Conservation (phyloP, 2,113 vertebrate genomes). For the Orientallactaga bullata region DNA sequence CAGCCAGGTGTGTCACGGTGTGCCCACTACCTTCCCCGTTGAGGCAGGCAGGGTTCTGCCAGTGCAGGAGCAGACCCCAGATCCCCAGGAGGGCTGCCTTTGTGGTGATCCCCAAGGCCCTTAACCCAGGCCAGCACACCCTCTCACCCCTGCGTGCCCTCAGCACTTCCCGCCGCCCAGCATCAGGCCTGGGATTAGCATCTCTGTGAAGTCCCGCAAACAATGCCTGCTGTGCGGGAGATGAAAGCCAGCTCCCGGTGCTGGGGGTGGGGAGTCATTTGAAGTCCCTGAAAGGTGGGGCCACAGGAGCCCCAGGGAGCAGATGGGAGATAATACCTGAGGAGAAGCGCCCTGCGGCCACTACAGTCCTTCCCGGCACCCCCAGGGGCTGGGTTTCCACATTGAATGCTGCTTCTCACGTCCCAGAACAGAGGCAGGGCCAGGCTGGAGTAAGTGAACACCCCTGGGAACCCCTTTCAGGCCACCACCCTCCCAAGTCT, state of each 20-base stretch:
- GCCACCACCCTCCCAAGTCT: not conserved
- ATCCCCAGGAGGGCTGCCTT: not conserved
- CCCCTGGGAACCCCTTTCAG: not conserved
- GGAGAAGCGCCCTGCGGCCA: not conserved
- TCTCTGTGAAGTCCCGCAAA: constrained; percentile 81
- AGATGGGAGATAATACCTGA: constrained; percentile 31
- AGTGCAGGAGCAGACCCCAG: rapidly evolving
- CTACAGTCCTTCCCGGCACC: not conserved
- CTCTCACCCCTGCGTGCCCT: constrained; percentile 51
- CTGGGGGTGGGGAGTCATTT: constrained; percentile 42
- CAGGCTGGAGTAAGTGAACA: not conserved
- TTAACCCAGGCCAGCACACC: not conserved
- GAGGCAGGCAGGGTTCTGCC: not conserved
- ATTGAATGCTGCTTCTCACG: rapidly evolving
- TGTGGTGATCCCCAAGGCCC: not conserved
- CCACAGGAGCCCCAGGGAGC: not conserved
- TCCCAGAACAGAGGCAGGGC: not conserved
- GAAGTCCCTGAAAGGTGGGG: constrained; percentile 73
- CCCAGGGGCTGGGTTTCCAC: not conserved
- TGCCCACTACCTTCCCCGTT: not conserved
- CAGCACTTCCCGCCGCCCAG: not conserved
- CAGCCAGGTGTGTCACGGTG: not conserved
- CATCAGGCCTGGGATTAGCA: constrained; percentile 70
- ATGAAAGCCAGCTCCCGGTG: constrained; percentile 68
- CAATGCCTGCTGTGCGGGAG: constrained; percentile 64